phyloP scores from a whole-genome alignment of 2,888 invertebrate species.

The Argyresthia goedartella region DNA sequence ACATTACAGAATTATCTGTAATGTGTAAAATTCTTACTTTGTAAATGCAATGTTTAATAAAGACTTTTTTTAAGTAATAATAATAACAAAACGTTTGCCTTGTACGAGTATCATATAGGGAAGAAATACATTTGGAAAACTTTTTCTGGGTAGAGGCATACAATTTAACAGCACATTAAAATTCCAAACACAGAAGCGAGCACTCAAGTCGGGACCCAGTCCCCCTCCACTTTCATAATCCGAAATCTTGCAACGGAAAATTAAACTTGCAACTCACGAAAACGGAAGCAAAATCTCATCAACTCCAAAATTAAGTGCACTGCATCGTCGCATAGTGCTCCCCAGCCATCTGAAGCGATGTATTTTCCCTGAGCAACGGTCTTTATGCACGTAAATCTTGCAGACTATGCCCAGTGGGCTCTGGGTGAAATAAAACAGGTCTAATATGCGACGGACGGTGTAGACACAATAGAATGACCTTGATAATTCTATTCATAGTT shows the following conservation, averaged over 20 bases:
- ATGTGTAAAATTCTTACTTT: too few species aligned
- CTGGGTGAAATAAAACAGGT: constrained; percentile 16
- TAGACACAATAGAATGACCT: background rate
- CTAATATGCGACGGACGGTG: background rate
- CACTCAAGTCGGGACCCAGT: too few species aligned
- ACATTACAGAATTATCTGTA: too few species aligned
- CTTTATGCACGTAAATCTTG: constrained; percentile 19
- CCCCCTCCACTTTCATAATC: background rate
- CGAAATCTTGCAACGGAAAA: background rate
- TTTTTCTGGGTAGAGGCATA: too few species aligned
- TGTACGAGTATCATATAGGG: too few species aligned
- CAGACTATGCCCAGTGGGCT: constrained; percentile 15
- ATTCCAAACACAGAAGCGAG: too few species aligned
- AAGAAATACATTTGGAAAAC: too few species aligned
- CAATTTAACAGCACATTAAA: too few species aligned
- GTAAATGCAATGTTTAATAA: too few species aligned
- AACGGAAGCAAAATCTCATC: background rate
- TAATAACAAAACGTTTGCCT: too few species aligned
- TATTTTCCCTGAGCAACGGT: constrained; percentile 11
- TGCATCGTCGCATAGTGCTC: constrained; percentile 1
- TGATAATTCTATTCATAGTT: too few species aligned
- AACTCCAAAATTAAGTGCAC: constrained; percentile 3
- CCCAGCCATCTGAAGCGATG: constrained; percentile 3
- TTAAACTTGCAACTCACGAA: background rate
- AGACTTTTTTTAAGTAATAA: too few species aligned